Base-by-base conservation (phyloP, 2,888 invertebrate genomes). In the Ormia ochracea region DNA sequence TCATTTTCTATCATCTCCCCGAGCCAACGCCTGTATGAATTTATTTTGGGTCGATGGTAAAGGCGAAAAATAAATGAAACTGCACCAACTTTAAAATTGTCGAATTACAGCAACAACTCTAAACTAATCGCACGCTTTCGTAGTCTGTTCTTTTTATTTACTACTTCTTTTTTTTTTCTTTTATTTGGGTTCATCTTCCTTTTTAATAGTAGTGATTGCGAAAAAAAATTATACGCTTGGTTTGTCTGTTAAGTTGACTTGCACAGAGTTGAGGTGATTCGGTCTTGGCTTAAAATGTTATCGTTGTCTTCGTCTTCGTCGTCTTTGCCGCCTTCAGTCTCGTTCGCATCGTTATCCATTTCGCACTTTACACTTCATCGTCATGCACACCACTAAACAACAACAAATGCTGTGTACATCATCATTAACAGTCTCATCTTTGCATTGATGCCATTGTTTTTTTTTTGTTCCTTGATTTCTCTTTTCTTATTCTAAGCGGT, bases 141-240 rank as follows among this genome's bases (percentile, higher is more conserved):
- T 58, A 54, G 79, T 54, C 45, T 50, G 65, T 23, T 61, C 63
- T 66, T 63, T 54, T 48, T 56, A 48, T 43, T 61, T 45, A 5
- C n/a, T n/a, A n/a, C n/a, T n/a, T n/a, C n/a, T 50, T n/a, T 68
- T 61, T 36, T 41, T 33, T 58, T 56, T 28, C 21, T 33, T 12
- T 72, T 45, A 21, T 65, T 50, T 33, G n/a, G n/a, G 19, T 41
- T 59, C 43, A 50, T 61, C 6, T 59, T 75, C 28, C 26, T 26
- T 59, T 63, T 65, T 48, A 75, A 69, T 74, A 63, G 63, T 68
- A 68, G 76, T 72, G 80, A 80, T 76, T 76, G 76, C 68, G 76
- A 63, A 80, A 73, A 80, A 56, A 80, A 80, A 80, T 76, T 80
- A 76, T 80, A 80, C 72, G 80, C 80, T 80, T 41, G 21, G 76